Evolutionary conservation across 1,140 invertebrate genomes (phyloP), one percentile per base, ranked within the genome.

Genomic region (Bombus impatiens): DNA sequence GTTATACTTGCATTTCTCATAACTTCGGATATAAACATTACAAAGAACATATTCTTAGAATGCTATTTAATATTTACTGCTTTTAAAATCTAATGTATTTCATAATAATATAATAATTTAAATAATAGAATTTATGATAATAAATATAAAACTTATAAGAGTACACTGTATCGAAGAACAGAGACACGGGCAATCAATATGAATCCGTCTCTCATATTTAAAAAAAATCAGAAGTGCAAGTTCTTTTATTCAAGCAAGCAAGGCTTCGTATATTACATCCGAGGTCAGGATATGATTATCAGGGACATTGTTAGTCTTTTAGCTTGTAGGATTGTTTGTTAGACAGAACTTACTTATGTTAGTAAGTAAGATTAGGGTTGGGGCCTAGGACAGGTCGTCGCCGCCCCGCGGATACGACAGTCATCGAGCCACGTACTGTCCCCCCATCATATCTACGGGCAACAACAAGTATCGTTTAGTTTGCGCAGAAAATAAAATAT

Each of bases 321-420:
- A 92, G 89, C 89, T 90, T 93, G 89, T 94, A 91, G 94, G 94
- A 95, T 94, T 94, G 92, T 94, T 94, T 95, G 94, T 95, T 95
- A 95, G 94, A 94, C 90, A 95, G 94, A 95, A 95, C 95, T 95
- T 95, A 95, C 95, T 95, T 95, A 95, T 95, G 94, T 95, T 95
- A 95, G 94, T 95, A 95, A 95, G 95, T 95, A 95, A 95, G 93
- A 95, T 95, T 95, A 95, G 94, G 95, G 94, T 95, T 94, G 94
- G 94, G 95, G 94, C 95, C 95, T 95, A 95, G 95, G 95, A 95
- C 94, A 95, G 95, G 94, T 95, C 94, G 95, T 95, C 95, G 93
- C 94, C 95, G 94, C 94, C 95, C 95, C 94, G 95, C 93, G 95
- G 94, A 95, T 95, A 95, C 95, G 95, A 95, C 94, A 95, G 95